These are phyloP conservation scores for Ranitomeya variabilis DNA, from an alignment of 2,113 vertebrate genomes.

Conservation along the genomic window DNA sequence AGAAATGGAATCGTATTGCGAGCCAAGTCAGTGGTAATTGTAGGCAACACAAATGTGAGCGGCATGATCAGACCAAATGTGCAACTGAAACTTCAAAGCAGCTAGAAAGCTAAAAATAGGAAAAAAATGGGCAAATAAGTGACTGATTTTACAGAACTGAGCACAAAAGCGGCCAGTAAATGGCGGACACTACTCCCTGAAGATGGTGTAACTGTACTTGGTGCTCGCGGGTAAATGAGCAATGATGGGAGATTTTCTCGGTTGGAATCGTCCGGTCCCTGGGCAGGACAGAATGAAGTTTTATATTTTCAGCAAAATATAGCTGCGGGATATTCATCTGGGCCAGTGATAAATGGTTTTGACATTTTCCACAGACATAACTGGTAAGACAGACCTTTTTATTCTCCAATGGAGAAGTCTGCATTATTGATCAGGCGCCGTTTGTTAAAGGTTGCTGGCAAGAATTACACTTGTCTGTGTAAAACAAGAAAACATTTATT, in stretches of 20 bases:
- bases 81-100: not conserved
- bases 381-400: conserved; percentile 63
- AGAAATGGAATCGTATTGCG: not conserved
- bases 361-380: conserved; percentile 67
- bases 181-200: not conserved
- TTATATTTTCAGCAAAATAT: conserved; percentile 61
- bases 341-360: conserved; percentile 66
- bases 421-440: conserved; percentile 68
- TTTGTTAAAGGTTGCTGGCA: conserved; percentile 65
- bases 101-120: not conserved
- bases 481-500: conserved; percentile 34
- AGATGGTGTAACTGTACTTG: conserved; percentile 11
- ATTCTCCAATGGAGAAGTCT: conserved; percentile 66
- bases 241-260: conserved; percentile 36
- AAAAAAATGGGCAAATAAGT: not conserved
- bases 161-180: not conserved
- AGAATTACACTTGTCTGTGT: conserved; percentile 60
- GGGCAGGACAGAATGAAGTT: conserved; percentile 54
- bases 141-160: not conserved
- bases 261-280: conserved; percentile 19
- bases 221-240: conserved; percentile 37
- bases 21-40: conserved; percentile 12
- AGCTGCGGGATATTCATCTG: conserved; percentile 64
- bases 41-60: conserved; percentile 16
- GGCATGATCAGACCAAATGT: not conserved